Conservation (phyloP, 2,113 vertebrate genomes). For the Hippocampus barbouri region DNA sequence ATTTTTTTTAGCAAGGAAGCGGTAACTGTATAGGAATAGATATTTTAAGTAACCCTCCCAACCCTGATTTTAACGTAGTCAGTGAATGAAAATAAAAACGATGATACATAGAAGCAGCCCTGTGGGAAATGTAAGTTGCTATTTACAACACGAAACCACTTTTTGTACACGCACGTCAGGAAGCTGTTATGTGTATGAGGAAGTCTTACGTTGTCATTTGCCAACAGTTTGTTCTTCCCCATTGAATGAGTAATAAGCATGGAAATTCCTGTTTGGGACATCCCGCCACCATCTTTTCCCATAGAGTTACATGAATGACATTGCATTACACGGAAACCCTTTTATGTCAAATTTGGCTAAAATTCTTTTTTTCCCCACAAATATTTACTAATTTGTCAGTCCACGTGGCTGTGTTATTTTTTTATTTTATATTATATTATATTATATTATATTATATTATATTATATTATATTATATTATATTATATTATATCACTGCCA, state of each 20-base stretch:
- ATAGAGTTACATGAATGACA: background rate
- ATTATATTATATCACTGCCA: too few relatives aligned
- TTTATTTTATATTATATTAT: too few relatives aligned
- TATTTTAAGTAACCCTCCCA: background rate
- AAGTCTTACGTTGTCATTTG: conserved; percentile 26
- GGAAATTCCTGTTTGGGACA: conserved; percentile 33
- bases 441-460: too few relatives aligned
- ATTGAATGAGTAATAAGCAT: conserved; percentile 8
- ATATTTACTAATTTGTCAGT: too few relatives aligned
- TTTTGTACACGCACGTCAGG: background rate
- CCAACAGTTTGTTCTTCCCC: background rate
- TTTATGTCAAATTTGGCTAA: too few relatives aligned
- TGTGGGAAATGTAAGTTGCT: background rate
- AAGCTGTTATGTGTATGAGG: background rate
- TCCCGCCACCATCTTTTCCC: background rate
- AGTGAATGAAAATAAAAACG: background rate
- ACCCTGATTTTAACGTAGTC: background rate
- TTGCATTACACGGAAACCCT: background rate
- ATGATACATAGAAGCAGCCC: background rate
- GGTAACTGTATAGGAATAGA: background rate
- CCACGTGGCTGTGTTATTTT: too few relatives aligned
- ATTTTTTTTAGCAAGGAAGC: too few relatives aligned
- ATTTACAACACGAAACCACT: conserved; percentile 1
- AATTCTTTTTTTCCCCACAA: background rate
- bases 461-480: too few relatives aligned